phyloP scores from a whole-genome alignment of 2,797 vertebrate genomes.

The Myripristis murdjan region DNA sequence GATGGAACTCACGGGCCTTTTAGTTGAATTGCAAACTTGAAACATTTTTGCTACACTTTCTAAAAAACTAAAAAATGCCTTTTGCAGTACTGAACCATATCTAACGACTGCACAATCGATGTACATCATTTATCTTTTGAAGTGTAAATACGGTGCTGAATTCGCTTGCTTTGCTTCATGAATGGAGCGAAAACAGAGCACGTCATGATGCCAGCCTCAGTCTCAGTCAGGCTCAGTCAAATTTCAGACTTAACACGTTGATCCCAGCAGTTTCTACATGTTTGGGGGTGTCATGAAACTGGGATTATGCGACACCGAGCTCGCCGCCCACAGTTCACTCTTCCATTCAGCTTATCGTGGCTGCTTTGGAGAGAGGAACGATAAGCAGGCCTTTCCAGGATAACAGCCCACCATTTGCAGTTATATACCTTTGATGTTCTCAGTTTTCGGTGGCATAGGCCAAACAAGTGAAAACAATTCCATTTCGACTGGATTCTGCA shows the following conservation, averaged over 20 bases:
- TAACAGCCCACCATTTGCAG: background rate
- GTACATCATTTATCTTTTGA: background rate
- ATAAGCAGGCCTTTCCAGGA: constrained; percentile 9
- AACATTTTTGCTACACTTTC: background rate
- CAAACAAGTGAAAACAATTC: background rate
- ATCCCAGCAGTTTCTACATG: constrained; percentile 5
- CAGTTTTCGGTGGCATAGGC: background rate
- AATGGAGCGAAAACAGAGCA: background rate
- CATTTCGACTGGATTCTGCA: background rate
- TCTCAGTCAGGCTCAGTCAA: constrained; percentile 9
- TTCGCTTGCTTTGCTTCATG: background rate
- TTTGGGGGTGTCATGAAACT: constrained; percentile 2
- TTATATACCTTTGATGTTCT: constrained; percentile 15
- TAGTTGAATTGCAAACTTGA: too few relatives aligned
- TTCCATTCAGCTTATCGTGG: background rate
- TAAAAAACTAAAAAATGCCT: background rate
- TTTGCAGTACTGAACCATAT: background rate
- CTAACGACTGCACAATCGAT: background rate
- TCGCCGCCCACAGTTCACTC: constrained; percentile 3
- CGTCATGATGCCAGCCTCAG: background rate
- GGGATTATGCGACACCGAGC: background rate
- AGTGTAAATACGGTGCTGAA: background rate
- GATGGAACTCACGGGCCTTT: too few relatives aligned
- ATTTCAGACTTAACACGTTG: constrained; percentile 9
- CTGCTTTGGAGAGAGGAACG: constrained; percentile 1